A percentile compares a stretch with the other conserved stretches of the same genome.
Evolutionary conservation across 2,797 vertebrate species (phyloP).

Genomic region (Gambusia yucatana): DNA sequence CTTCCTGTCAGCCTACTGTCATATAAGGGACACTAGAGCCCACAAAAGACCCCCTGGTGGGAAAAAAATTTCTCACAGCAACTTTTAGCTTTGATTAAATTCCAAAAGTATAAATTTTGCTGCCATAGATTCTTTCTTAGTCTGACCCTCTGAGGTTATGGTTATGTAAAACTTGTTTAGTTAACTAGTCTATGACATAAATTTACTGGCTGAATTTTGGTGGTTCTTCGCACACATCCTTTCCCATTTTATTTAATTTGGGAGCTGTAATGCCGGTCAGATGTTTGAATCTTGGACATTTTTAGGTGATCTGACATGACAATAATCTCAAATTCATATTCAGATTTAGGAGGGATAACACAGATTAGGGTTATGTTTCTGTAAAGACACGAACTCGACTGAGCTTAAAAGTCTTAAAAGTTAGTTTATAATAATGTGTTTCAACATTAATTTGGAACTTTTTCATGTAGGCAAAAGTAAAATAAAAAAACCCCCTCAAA

Average conservation of each 20-base stretch:
- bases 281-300: neutral
- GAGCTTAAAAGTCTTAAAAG: neutral
- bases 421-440: neutral
- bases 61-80: too few relatives aligned
- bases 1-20: too few relatives aligned
- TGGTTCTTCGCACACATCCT: neutral
- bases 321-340: neutral
- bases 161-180: too few relatives aligned
- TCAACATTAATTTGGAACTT: neutral
- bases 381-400: neutral
- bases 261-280: neutral
- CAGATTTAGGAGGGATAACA: neutral
- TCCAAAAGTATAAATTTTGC: too few relatives aligned
- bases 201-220: too few relatives aligned
- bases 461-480: too few relatives aligned
- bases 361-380: neutral
- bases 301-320: neutral
- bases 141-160: too few relatives aligned
- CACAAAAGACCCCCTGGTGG: too few relatives aligned
- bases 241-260: neutral
- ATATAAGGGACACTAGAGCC: too few relatives aligned
- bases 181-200: neutral
- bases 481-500: too few relatives aligned
- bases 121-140: too few relatives aligned
- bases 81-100: too few relatives aligned